These are phyloP conservation scores for Labrus mixtus DNA, from an alignment of 2,113 vertebrate species.

Conservation along the genomic window DNA sequence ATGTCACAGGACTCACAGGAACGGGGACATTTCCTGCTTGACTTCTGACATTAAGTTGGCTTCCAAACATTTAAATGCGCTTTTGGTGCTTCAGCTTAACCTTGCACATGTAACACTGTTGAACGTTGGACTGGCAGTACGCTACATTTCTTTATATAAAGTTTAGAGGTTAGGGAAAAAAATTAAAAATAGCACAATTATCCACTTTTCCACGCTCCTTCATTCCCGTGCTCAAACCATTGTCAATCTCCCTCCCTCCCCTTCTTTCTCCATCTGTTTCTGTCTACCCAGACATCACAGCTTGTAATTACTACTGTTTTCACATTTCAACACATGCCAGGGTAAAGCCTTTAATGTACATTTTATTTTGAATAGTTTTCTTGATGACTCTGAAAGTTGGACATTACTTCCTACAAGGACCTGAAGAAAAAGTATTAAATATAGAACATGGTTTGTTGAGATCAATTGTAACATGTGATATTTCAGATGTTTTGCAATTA, in stretches of 20 bases:
- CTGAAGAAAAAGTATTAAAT: constrained; percentile 16
- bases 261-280: constrained; percentile 1
- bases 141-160: background rate
- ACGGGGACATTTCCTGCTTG: constrained; percentile 26
- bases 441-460: constrained; percentile 13
- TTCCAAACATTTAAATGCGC: constrained; percentile 23
- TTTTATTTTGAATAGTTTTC: background rate
- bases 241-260: background rate
- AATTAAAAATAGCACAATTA: background rate
- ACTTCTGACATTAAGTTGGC: constrained; percentile 27
- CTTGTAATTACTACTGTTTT: constrained; percentile 13
- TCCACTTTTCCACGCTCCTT: too few relatives aligned
- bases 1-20: constrained; percentile 20
- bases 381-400: constrained; percentile 1
- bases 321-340: background rate
- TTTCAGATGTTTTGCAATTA: constrained; percentile 71
- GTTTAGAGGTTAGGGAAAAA: background rate
- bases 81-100: constrained; percentile 8
- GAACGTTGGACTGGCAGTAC: background rate
- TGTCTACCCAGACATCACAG: constrained; percentile 23
- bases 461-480: constrained; percentile 48
- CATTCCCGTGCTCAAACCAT: constrained; percentile 16
- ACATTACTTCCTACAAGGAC: background rate
- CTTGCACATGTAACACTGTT: background rate
- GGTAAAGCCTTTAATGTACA: background rate